Conservation (phyloP, 1,140 invertebrate species). For the Arctopsyche grandis region DNA sequence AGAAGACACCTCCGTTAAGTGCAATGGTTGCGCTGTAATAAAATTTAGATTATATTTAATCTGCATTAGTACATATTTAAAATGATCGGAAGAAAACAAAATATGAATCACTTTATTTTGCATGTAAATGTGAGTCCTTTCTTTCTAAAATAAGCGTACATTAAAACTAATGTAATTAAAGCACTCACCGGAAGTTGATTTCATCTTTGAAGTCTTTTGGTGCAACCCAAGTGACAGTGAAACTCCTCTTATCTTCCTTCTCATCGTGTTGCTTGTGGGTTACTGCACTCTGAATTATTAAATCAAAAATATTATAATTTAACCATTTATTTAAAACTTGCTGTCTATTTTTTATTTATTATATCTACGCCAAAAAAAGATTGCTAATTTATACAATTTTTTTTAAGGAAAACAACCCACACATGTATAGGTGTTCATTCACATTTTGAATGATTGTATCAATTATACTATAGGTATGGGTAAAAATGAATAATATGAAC, state of each 20-base stretch:
- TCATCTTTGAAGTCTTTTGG: constrained; percentile 60
- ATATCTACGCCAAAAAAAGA: neutral
- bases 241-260: constrained; percentile 59
- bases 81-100: neutral
- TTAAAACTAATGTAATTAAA: no score
- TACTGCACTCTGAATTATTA: constrained; percentile 62
- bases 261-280: constrained; percentile 64
- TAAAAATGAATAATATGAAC: no score
- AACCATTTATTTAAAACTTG: neutral
- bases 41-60: constrained; percentile 53
- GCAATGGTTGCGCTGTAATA: constrained; percentile 64
- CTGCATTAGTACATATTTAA: neutral
- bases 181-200: constrained; percentile 61
- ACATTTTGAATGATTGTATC: no score
- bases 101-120: no score
- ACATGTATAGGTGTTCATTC: no score
- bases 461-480: no score
- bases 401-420: neutral
- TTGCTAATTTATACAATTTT: neutral
- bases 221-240: constrained; percentile 61
- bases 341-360: neutral
- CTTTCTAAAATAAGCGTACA: no score
- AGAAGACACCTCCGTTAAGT: constrained; percentile 62
- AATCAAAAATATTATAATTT: constrained; percentile 19
- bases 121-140: no score